phyloP scores from a whole-genome alignment of 1,140 invertebrate species.

The Papilio helenus region DNA sequence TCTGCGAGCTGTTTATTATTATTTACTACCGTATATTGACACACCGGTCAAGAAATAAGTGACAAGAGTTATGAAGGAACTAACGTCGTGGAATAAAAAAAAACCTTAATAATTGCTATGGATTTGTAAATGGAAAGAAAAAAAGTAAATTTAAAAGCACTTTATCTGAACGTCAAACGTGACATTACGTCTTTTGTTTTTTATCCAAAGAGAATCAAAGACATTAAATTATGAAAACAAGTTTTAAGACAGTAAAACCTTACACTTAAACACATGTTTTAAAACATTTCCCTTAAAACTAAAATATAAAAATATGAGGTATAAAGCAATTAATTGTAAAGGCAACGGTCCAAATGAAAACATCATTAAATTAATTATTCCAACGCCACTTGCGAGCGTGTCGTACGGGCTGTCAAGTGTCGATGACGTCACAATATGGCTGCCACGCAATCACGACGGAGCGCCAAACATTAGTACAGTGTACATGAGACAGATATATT shows the following conservation, averaged over 20 bases:
- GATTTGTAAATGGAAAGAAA: not conserved
- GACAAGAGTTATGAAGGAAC: not conserved
- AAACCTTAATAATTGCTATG: not conserved
- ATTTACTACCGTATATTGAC: slow-evolving; percentile 28
- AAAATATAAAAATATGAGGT: not conserved
- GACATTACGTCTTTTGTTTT: too few relatives aligned
- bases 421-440: slow-evolving; percentile 53
- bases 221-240: too few relatives aligned
- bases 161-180: too few relatives aligned
- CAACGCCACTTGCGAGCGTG: slow-evolving; percentile 15
- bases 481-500: too few relatives aligned
- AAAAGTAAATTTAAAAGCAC: too few relatives aligned
- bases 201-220: too few relatives aligned
- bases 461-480: not conserved
- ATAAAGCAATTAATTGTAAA: slow-evolving; percentile 23
- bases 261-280: too few relatives aligned
- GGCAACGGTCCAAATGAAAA: slow-evolving; percentile 27
- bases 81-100: not conserved
- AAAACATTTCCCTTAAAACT: not conserved
- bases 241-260: too few relatives aligned
- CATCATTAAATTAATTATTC: slow-evolving; percentile 36
- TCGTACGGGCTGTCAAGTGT: slow-evolving; percentile 36
- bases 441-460: slow-evolving; percentile 17
- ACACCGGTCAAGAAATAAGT: slow-evolving; percentile 16
- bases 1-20: slow-evolving; percentile 1